Evolutionary conservation across 2,113 vertebrate genomes (phyloP), one percentile per base, ranked within the genome.

Genomic region (Scomber japonicus): DNA sequence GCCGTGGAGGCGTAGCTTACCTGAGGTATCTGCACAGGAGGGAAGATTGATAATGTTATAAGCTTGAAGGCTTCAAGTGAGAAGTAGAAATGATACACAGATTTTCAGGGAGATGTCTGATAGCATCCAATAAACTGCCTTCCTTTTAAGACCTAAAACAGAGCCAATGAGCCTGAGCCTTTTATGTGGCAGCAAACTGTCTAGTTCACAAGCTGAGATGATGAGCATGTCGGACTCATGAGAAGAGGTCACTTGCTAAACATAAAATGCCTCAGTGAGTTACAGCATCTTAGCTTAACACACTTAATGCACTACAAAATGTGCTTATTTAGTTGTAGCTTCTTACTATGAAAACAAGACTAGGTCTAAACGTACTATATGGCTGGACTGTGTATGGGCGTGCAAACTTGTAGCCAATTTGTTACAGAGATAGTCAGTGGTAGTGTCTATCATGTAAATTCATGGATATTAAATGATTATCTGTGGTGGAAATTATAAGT

Each of bases 1-100:
- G 97, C 97, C 74, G 98, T 99, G 78, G 98, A 99, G 94, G 98
- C 98, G 92, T 99, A 99, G 96, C 98, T 99, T 95, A 99, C 97
- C 95, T 99, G 98, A 93, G 98, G 98, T 92, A 99, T 99, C 98
- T 99, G 95, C 61, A 92, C 86, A 85, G 16, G 90, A 84, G 92
- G 84, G 80, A 45, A 83, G 62, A 53, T 24, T 30, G 46, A 65
- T 55, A 8, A 57, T n/a, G 31, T 63, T 62, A 71, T 60, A 11
- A 67, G 10, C 17, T 61, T 57, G 1, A 56, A 54, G 49, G 45
- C 54, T 44, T 68, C 19, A 2, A 9, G 35, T 62, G 24, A 61
- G 11, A 31, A 31, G 4, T 5, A 44, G 17, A 24, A 49, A 73
- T 45, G 11, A 49, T 9, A 61, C 49, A 11, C 66, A 48, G 10